Evolutionary conservation across 2,888 invertebrate genomes (phyloP), one percentile per base, ranked within the genome.

Genomic region (Lasioglossum figueresi): DNA sequence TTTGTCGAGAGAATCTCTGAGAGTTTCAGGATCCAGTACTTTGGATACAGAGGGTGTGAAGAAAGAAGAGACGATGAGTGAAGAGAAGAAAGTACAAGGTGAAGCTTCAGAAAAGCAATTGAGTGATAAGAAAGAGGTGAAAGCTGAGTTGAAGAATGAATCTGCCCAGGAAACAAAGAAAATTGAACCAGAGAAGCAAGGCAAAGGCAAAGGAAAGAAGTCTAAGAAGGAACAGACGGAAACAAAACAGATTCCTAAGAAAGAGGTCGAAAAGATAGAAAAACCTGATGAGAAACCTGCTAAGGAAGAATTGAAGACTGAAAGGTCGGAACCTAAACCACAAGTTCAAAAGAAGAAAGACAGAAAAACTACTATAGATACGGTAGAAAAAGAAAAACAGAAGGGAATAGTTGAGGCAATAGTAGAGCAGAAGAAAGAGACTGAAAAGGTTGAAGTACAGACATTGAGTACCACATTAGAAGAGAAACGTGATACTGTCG

Each of bases 131-230:
- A 73, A 68, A 10, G 45, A 52, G 31, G 48, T 59, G n/a, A 75
- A 68, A 10, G 72, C 63, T 23, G 68, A 40, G 1, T 37, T 34
- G 8, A 76, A 80, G 40, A 63, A 56, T 76, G 81, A 70, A 8
- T 19, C 34, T 2, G 19, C 34, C 19, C 66, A 31, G 23, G 83
- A 87, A 27, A 52, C 80, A 12, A 84, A 76, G 45, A 77, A 77
- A 19, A 40, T 37, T 45, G 77, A 79, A 75, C 5, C 52, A 19
- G 84, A 86, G 76, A 87, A 87, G 45, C 79, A 68, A 8, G 14
- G 23, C 74, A 88, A 82, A 71, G 45, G 56, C 6, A 84, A 86
- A 77, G 73, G 78, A 83, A 85, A 84, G 45, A 84, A 77, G 27
- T 74, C 72, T 8, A 52, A 86, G 48, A 84, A 79, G 45, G 81